Evolutionary conservation across 2,797 vertebrate species (phyloP), one percentile per base, ranked within the genome.

Genomic region (Takifugu ocellatus): DNA sequence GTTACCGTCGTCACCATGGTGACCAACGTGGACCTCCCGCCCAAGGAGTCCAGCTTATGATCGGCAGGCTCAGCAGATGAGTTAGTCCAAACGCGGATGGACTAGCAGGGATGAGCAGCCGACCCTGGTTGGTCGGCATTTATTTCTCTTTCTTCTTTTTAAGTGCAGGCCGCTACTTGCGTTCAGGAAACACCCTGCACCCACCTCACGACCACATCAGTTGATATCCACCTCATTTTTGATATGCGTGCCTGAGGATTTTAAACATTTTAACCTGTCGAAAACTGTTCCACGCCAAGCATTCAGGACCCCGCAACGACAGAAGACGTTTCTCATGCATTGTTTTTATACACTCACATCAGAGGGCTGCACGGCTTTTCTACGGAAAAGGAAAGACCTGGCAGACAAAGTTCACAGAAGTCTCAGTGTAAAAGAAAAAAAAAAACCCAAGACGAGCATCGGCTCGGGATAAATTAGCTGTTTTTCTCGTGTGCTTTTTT

Each of bases 41-140:
- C 96, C 84, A 99, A 98, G 93, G 97, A 99, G 92, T 98, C 96
- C 85, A 98, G 96, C 87, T 93, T 98, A 94, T 99, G 95, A 98
- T 95, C 83, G 79, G 86, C 88, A 81, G 83, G 70, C 78, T 75
- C n/a, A 8, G 17, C 24, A 11, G 59, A 71, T 6, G 66, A 64
- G 72, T 58, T 52, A 0, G 45, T 24, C n/a, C 54, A 59, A 59
- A 54, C 63, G 25, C 26, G 60, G 61, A 69, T 70, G 66, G 44
- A 52, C 72, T 17, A 3, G 54, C 60, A 72, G 62, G 66, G 75
- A 72, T 49, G 45, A 59, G 62, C 36, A 16, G 74, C 77, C 72
- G 58, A 66, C 87, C 88, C 87, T 84, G 87, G 82, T 77, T 74
- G 88, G 85, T 84, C 29, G 84, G 84, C 74, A 29, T 1, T 12